Base-by-base conservation (phyloP, 2,113 vertebrate species). In the Bambusicola thoracicus region DNA sequence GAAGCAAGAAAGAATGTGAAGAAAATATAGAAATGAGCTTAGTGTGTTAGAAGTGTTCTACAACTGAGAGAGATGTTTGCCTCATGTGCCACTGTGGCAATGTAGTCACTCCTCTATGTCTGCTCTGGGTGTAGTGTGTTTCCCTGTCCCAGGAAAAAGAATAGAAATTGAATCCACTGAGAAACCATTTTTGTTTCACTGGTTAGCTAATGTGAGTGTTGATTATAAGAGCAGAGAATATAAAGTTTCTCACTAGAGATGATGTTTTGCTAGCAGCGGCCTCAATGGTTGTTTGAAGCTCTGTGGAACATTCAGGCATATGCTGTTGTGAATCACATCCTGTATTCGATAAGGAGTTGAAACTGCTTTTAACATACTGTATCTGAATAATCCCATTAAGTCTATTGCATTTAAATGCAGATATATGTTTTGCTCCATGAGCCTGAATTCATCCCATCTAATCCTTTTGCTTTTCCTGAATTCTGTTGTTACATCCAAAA, bases 71-170 rank as follows among this genome's bases (percentile, higher is more conserved):
- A 61, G 2, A 7, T 14, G 20, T 25, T 48, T 55, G 12, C 27
- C 65, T 69, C 17, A 13, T 0, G 0, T 74, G 49, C 21, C 3
- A 1, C 48, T n/a, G 34, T 7, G 41, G 14, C 55, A 66, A 6
- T 13, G 19, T 29, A 46, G 5, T 36, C 20, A 12, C 27, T 53
- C 30, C 8, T 25, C 63, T 83, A 6, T 15, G 59, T 79, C 25
- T 85, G 8, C 30, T 81, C 7, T 32, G 12, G 4, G 30, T 62
- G 4, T 49, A 30, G 24, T 29, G 13, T 6, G 6, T 43, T 81
- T 87, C 36, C 13, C 30, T 65, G 3, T 22, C 20, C 5, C 0
- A 7, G 46, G 20, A 10, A 75, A 75, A 82, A 48, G 11, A 79
- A 55, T 22, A 75, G 15, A 62, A 62, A 41, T 8, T 40, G 8